A percentile compares a stretch with the other conserved stretches of the same genome.
phyloP scores from a whole-genome alignment of 2,888 invertebrate genomes.

The Noctua comes region DNA sequence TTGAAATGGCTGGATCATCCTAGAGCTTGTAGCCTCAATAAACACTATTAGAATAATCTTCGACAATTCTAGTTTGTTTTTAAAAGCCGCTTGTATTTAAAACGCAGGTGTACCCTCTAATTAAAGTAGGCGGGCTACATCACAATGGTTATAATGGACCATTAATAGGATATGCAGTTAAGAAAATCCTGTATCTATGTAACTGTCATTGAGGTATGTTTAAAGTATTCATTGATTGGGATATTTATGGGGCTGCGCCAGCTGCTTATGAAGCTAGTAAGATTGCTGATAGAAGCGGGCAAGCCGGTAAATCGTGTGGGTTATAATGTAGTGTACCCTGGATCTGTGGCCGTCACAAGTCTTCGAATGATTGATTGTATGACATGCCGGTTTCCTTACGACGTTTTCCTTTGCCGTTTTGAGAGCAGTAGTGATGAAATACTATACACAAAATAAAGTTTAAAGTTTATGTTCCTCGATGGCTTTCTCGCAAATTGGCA shows the following conservation, averaged over 20 bases:
- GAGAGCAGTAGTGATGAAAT: not conserved
- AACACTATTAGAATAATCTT: slow-evolving; percentile 5
- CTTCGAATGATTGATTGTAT: not conserved
- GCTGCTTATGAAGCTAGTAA: slow-evolving; percentile 7
- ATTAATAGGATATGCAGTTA: slow-evolving; percentile 10
- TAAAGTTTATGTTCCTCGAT: no score
- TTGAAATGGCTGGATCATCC: not conserved
- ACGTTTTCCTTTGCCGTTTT: not conserved
- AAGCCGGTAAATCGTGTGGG: not conserved
- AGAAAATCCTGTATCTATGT: slow-evolving; percentile 5
- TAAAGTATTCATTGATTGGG: not conserved
- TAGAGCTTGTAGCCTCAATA: not conserved
- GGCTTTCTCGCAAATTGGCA: not conserved
- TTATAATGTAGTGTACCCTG: not conserved
- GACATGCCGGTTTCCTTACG: not conserved
- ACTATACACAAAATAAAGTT: not conserved
- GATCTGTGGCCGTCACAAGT: not conserved
- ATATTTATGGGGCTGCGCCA: slow-evolving; percentile 8
- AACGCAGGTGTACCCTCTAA: slow-evolving; percentile 28
- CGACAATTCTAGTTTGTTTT: slow-evolving; percentile 1
- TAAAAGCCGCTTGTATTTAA: not conserved
- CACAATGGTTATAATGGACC: slow-evolving; percentile 9
- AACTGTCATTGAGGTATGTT: not conserved
- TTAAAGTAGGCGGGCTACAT: slow-evolving; percentile 26
- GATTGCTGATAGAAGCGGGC: not conserved